Base-by-base conservation (phyloP, 2,888 invertebrate genomes). In the Leptinotarsa rubiginosa region DNA sequence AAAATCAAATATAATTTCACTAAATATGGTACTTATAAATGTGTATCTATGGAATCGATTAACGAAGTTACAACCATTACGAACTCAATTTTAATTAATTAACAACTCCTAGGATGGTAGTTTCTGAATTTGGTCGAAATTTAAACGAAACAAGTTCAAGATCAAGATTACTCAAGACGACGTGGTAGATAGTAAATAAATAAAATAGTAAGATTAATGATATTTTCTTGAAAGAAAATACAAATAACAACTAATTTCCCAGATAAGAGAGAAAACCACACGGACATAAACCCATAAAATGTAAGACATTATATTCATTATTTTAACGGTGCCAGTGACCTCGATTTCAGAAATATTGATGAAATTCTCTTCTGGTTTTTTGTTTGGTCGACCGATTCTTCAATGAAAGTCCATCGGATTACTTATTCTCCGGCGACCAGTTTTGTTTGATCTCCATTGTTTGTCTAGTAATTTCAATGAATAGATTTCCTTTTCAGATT, bases 271-370 rank as follows among this genome's bases (percentile, higher is more conserved):
- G 4, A 18, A 66, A 50, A 66, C n/a, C 25, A 54, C 25, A 18
- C 49, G 31, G 50, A 31, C 52, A 68, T 68, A 20, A 15, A 52
- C 47, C 56, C 68, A 68, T 68, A 68, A 68, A 68, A 68, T 54
- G 68, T 50, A 25, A 31, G 62, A 62, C 31, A 25, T 31, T 10
- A 62, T 62, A 31, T 18, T 31, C 41, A 54, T 69, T 69, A 69
- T 47, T 12, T 18, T 18, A 69, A 69, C 47, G 71, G 52, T 65
- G 68, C 52, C 72, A 69, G n/a, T 73, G 68, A 73, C 72, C 72
- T 47, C 64, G 49, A 68, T 72, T 72, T 72, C 52, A 16, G 20
- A 73, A 72, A 69, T 69, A 73, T 69, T 52, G 52, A 68, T 16
- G 68, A 41, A 64, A 68, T 62, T 20, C 49, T 4, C n/a, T 62